A percentile compares a stretch with the other conserved stretches of the same genome.
These are phyloP conservation scores for Zenarchopterus dispar DNA, from an alignment of 2,797 vertebrate genomes.

Conservation along the genomic window DNA sequence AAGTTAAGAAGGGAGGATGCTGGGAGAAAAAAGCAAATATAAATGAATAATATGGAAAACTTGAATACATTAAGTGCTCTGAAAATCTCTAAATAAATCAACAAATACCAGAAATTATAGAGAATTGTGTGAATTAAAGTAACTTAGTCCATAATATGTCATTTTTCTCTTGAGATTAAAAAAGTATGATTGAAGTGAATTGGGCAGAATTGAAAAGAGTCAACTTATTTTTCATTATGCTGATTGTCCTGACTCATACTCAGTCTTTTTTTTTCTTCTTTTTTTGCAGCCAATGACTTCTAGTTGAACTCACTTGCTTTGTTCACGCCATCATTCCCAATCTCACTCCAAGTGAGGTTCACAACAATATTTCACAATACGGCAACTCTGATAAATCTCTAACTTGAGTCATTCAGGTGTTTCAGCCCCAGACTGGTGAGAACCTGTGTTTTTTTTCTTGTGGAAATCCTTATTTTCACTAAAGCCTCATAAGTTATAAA, in stretches of 20 bases:
- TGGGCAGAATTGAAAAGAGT: constrained; percentile 1
- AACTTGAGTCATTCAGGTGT: constrained; percentile 33
- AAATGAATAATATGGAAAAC: constrained; percentile 19
- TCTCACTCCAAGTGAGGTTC: constrained; percentile 53
- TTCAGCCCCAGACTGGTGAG: constrained; percentile 24
- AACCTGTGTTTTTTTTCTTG: constrained; percentile 20
- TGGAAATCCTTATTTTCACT: constrained; percentile 7
- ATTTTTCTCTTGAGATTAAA: no score
- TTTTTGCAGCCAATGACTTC: constrained; percentile 46
- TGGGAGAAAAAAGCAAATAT: constrained; percentile 6
- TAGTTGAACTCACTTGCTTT: constrained; percentile 56
- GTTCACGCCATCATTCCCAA: constrained; percentile 52
- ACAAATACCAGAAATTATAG: constrained; percentile 48
- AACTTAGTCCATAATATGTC: constrained; percentile 11
- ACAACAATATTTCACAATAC: constrained; percentile 51
- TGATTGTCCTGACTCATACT: constrained; percentile 51
- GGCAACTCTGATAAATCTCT: constrained; percentile 54
- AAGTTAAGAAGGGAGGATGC: not conserved
- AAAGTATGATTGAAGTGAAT: no score
- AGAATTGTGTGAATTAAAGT: constrained; percentile 12
- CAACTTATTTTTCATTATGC: constrained; percentile 58
- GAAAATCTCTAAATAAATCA: constrained; percentile 49
- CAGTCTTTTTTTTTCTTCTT: constrained; percentile 53
- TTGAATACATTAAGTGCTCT: constrained; percentile 11
- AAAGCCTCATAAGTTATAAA: constrained; percentile 12